Evolutionary conservation across 2,113 vertebrate species (phyloP).

Genomic region (Fulica atra): DNA sequence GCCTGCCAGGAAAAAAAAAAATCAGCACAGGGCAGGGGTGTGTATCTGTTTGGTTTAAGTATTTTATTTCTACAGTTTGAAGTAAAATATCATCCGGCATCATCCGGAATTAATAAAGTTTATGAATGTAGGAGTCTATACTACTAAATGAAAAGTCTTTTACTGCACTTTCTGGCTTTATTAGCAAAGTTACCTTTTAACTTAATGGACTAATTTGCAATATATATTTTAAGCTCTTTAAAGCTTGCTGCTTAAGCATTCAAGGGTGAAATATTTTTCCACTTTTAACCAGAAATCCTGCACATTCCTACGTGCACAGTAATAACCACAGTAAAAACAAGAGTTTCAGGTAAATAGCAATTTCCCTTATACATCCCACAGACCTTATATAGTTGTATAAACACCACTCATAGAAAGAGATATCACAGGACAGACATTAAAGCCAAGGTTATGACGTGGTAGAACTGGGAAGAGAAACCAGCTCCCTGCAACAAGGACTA

Average conservation of each 20-base stretch:
- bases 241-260: not conserved
- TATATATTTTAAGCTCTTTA: not conserved
- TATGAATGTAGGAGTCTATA: not conserved
- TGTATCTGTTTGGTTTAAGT: not conserved
- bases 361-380: not conserved
- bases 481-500: not conserved
- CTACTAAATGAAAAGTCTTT: not conserved
- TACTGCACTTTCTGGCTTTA: not conserved
- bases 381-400: not conserved
- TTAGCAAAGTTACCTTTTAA: not conserved
- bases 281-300: not conserved
- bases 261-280: not conserved
- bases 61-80: not conserved
- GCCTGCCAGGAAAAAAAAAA: not conserved
- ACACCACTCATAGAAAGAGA: not conserved
- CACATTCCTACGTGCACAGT: not conserved
- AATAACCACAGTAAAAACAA: not conserved
- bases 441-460: not conserved
- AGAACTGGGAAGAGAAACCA: not conserved
- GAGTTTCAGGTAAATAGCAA: not conserved
- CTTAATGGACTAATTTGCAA: not conserved
- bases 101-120: not conserved
- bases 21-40: not conserved
- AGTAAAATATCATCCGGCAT: not conserved
- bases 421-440: not conserved